phyloP scores from a whole-genome alignment of 2,888 invertebrate species.

The Chrysolina americana region DNA sequence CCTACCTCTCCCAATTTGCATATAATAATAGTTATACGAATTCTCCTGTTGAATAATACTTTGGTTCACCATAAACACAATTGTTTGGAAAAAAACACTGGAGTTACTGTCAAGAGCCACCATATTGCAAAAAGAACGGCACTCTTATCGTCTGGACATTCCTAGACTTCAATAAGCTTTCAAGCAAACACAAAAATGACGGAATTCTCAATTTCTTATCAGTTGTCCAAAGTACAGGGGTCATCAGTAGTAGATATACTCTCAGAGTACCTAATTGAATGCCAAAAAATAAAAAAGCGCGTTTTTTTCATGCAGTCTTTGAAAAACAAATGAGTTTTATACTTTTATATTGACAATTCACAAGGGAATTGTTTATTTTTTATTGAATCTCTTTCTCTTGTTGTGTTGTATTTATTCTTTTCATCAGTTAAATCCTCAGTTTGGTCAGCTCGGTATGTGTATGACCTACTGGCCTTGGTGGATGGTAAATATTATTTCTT shows the following conservation, averaged over 20 bases:
- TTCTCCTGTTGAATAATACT: slow-evolving; percentile 61
- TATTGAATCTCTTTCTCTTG: not conserved
- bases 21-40: slow-evolving; percentile 67
- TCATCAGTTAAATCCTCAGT: not conserved
- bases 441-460: not conserved
- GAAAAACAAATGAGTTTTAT: not conserved
- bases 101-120: slow-evolving; percentile 59
- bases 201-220: slow-evolving; percentile 23
- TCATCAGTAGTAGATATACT: slow-evolving; percentile 7
- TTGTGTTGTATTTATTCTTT: not conserved
- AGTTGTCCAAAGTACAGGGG: slow-evolving; percentile 24
- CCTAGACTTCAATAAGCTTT: slow-evolving; percentile 16
- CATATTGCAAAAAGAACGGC: slow-evolving; percentile 40
- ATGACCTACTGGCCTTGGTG: not conserved
- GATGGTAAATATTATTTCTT: not conserved
- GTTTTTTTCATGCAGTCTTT: not conserved
- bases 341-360: not conserved
- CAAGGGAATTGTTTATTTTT: not conserved
- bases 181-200: slow-evolving; percentile 22
- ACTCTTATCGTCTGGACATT: slow-evolving; percentile 33
- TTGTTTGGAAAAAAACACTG: slow-evolving; percentile 61
- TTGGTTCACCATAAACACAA: slow-evolving; percentile 64
- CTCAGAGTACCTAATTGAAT: too few relatives aligned
- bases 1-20: slow-evolving; percentile 67
- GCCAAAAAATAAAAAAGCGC: not conserved